phyloP scores from a whole-genome alignment of 2,888 invertebrate genomes.

The Rosalia funebris region DNA sequence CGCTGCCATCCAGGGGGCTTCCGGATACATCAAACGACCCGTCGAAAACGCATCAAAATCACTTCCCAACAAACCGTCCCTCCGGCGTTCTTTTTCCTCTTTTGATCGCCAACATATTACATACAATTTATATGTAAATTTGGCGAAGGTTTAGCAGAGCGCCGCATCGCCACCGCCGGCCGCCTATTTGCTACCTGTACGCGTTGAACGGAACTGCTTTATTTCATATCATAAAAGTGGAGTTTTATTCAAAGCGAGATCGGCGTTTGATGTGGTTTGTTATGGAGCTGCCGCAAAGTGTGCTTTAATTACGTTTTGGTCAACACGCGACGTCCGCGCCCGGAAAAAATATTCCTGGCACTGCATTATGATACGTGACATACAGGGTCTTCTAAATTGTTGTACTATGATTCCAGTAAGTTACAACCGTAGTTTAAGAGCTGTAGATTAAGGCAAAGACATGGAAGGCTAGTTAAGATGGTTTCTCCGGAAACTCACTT shows the following conservation, averaged over 20 bases:
- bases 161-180: constrained; percentile 31
- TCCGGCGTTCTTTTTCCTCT: constrained; percentile 49
- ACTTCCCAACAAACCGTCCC: no score
- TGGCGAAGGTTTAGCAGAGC: constrained; percentile 44
- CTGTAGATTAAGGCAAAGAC: no score
- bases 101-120: constrained; percentile 51
- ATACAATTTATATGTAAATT: constrained; percentile 58
- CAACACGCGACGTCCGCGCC: constrained; percentile 29
- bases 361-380: no score
- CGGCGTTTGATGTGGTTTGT: constrained; percentile 52
- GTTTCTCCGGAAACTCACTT: no score
- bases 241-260: constrained; percentile 51
- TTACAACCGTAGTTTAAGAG: no score
- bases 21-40: no score
- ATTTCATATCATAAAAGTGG: constrained; percentile 40
- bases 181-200: constrained; percentile 34
- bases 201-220: constrained; percentile 12
- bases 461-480: no score
- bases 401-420: no score
- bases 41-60: no score
- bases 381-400: no score
- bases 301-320: constrained; percentile 49
- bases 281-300: constrained; percentile 45
- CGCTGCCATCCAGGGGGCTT: no score
- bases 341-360: constrained; percentile 6